Evolutionary conservation across 2,888 invertebrate genomes (phyloP).

Genomic region (Lasioglossum leucozonium): DNA sequence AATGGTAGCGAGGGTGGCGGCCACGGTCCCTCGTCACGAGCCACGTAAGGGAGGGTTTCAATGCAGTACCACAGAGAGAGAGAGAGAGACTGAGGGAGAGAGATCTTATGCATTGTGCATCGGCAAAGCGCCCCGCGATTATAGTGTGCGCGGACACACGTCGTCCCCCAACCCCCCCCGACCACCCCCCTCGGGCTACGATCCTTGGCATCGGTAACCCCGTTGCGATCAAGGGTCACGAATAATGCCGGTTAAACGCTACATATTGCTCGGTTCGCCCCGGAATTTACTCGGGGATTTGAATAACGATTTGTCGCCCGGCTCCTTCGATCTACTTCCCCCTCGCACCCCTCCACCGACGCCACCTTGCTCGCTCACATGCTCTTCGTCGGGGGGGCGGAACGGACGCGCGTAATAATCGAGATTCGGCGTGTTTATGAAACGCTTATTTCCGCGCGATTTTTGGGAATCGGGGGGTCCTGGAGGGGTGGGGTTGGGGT

Average conservation of each 20-base stretch:
- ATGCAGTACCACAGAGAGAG: slow-evolving; percentile 33
- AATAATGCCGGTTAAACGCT: slow-evolving; percentile 83
- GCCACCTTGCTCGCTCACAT: too few species aligned
- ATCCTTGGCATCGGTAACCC: slow-evolving; percentile 65
- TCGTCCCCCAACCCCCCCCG: not conserved
- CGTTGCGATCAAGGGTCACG: slow-evolving; percentile 71
- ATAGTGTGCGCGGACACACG: not conserved
- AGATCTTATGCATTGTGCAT: slow-evolving; percentile 63
- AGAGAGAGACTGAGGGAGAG: not conserved
- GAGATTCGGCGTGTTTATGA: slow-evolving; percentile 22
- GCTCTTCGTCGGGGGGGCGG: not conserved
- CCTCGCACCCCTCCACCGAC: not conserved
- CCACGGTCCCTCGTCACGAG: too few species aligned
- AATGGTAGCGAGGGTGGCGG: slow-evolving; percentile 66
- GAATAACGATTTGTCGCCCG: slow-evolving; percentile 77
- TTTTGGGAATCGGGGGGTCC: not conserved
- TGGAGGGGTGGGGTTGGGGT: too few species aligned
- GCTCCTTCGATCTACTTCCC: slow-evolving; percentile 29
- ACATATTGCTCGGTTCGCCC: slow-evolving; percentile 83
- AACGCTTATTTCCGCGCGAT: slow-evolving; percentile 29
- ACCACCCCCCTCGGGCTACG: slow-evolving; percentile 18
- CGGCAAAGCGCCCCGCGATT: not conserved
- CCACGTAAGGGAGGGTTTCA: slow-evolving; percentile 57
- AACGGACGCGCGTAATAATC: slow-evolving; percentile 5
- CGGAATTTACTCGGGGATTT: slow-evolving; percentile 81